Base-by-base conservation (phyloP, 2,113 vertebrate species). In the Camelus dromedarius region DNA sequence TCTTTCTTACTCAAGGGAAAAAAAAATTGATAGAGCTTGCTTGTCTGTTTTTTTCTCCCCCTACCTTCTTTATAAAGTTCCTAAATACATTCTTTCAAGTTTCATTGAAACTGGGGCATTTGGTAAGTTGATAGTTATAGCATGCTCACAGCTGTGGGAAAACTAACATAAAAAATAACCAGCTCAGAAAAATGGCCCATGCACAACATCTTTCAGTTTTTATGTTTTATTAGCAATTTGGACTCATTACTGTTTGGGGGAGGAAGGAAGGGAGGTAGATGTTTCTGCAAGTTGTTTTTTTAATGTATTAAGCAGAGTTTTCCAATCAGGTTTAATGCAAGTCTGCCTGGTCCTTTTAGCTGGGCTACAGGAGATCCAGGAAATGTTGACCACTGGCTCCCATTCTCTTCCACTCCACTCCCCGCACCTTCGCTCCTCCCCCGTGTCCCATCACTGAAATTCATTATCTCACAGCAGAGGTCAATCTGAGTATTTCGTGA, bases 151-250 rank as follows among this genome's bases (percentile, higher is more conserved):
- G 98, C 98, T 98, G 97, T 98, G 98, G 98, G 98, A 98, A 99
- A 98, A 98, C 89, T 92, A 98, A 98, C 98, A 98, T 98, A 98
- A 99, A 98, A 98, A 98, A 97, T 97, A 98, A 95, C 89, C 96
- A 98, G 96, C 95, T 93, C 96, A 98, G 98, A 98, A 98, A 98
- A 98, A 98, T 76, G 95, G 97, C 96, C 95, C 98, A 96, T 91
- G 86, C 80, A 97, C 96, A 98, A 97, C 95, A 97, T 98, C 98
- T 98, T 98, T 98, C 97, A 98, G 97, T 97, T 98, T 98, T 98
- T 98, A 97, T 97, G 97, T 98, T 99, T 99, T 99, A 98, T 98
- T 98, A 98, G 98, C 98, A 98, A 98, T 99, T 98, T 99, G 98
- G 98, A 98, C 98, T 98, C 98, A 98, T 98, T 98, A 98, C 98